Percentiles rank a stretch among this genome's conserved stretches.
Evolutionary conservation across 2,797 vertebrate species (phyloP).

Genomic region (Tiaroga cobitis): DNA sequence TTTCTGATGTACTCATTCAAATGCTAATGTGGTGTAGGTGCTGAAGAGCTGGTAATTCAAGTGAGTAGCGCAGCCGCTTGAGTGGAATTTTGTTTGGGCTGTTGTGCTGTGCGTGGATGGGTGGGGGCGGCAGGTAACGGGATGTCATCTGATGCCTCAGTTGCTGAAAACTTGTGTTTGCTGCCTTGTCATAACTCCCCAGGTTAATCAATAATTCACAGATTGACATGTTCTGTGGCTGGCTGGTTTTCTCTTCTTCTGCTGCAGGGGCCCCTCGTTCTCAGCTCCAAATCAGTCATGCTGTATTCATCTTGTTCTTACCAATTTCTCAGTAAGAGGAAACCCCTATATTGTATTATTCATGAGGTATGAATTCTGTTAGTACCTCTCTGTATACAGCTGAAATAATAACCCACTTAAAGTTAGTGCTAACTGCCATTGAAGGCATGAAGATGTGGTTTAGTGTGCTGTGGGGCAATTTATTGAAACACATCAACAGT

Average conservation of each 20-base stretch:
- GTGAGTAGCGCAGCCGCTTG: neutral
- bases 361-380: neutral
- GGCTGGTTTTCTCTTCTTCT: conserved; percentile 13
- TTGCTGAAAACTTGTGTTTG: conserved; percentile 38
- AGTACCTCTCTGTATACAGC: neutral
- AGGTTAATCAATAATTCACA: conserved; percentile 59
- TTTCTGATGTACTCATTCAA: conserved; percentile 37
- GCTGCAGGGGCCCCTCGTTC: conserved; percentile 29
- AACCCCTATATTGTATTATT: neutral
- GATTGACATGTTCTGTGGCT: conserved; percentile 43
- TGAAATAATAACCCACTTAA: neutral
- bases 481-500: neutral
- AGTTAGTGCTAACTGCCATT: neutral
- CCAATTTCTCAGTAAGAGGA: conserved; percentile 17
- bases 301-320: conserved; percentile 5
- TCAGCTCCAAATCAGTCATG: conserved; percentile 12
- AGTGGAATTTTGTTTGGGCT: conserved; percentile 18
- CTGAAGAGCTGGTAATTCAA: conserved; percentile 33
- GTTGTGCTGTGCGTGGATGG: conserved; percentile 6
- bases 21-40: conserved; percentile 15
- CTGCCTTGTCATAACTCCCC: conserved; percentile 39
- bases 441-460: neutral
- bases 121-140: conserved; percentile 4
- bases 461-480: neutral
- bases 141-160: conserved; percentile 9